Percentiles rank a stretch among this genome's conserved stretches.
Evolutionary conservation across 1,140 invertebrate species (phyloP).

Genomic region (Brachystomella parvula): DNA sequence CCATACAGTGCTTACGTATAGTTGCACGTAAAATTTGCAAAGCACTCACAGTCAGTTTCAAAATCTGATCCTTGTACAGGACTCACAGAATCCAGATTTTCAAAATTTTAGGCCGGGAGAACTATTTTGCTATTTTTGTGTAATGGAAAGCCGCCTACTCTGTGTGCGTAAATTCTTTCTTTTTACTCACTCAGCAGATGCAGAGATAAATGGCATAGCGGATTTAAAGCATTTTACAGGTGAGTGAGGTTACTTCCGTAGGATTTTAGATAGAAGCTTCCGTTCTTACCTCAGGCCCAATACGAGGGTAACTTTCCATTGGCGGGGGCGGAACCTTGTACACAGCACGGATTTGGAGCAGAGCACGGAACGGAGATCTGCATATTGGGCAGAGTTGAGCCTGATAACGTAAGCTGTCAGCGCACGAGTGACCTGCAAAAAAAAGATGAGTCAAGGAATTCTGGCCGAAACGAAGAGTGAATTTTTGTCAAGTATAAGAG

Average conservation of each 20-base stretch:
- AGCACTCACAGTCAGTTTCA: too few species aligned
- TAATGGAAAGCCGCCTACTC: not conserved
- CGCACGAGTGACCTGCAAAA: not conserved
- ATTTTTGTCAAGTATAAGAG: not conserved
- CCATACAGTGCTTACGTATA: too few species aligned
- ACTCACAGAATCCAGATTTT: too few species aligned
- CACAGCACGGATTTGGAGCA: conserved; percentile 90
- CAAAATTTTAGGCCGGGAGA: too few species aligned
- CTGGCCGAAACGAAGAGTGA: not conserved
- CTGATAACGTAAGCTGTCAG: conserved; percentile 44
- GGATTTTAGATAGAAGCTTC: too few species aligned
- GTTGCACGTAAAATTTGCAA: too few species aligned
- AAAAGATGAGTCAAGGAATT: not conserved
- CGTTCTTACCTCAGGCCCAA: conserved; percentile 42
- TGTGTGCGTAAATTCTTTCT: not conserved
- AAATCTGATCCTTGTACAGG: too few species aligned
- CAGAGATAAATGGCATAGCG: not conserved
- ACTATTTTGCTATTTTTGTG: not conserved
- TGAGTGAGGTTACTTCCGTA: not conserved
- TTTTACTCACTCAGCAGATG: not conserved
- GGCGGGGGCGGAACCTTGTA: conserved; percentile 58
- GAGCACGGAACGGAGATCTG: conserved; percentile 88
- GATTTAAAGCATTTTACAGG: not conserved
- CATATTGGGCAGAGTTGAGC: conserved; percentile 98
- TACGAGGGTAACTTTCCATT: conserved; percentile 43